A percentile compares a stretch with the other conserved stretches of the same genome.
These are phyloP conservation scores for Bombylius discolor DNA, from an alignment of 2,888 invertebrate species.

Conservation along the genomic window DNA sequence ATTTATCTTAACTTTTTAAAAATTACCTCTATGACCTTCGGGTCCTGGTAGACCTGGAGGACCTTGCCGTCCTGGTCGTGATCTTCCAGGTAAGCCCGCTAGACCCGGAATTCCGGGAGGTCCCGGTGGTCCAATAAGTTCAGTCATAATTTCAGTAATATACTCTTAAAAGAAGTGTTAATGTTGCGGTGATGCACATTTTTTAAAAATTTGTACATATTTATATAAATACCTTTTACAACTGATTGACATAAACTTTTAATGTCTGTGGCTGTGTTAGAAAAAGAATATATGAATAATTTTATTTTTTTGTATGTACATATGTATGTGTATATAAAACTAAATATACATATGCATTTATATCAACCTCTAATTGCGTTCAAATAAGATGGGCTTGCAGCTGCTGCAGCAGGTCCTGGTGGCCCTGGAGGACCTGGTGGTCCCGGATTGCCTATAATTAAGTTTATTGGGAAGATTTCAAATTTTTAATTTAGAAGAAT, in stretches of 20 bases:
- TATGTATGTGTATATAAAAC: no score
- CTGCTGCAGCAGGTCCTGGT: slow-evolving; percentile 24
- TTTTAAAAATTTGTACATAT: background rate
- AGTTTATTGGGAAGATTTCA: no score
- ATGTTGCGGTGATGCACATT: background rate
- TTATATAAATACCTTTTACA: slow-evolving; percentile 49
- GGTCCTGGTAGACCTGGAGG: slow-evolving; percentile 47
- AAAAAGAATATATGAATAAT: no score
- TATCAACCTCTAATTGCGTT: no score
- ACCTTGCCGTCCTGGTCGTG: slow-evolving; percentile 56
- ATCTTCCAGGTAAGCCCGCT: slow-evolving; percentile 42
- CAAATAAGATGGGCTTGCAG: no score
- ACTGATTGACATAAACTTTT: slow-evolving; percentile 69
- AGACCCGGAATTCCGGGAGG: slow-evolving; percentile 41
- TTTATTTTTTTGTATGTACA: no score
- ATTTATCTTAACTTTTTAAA: background rate
- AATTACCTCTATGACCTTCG: background rate
- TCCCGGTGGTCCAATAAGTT: slow-evolving; percentile 33
- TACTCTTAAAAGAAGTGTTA: slow-evolving; percentile 44
- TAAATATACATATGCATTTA: no score
- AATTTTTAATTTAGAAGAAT: no score
- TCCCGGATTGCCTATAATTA: slow-evolving; percentile 31
- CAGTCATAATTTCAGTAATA: slow-evolving; percentile 52
- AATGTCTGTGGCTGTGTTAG: slow-evolving; percentile 40
- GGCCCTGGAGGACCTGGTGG: slow-evolving; percentile 36